Base-by-base conservation (phyloP, 2,888 invertebrate genomes). In the Netelia inedita region DNA sequence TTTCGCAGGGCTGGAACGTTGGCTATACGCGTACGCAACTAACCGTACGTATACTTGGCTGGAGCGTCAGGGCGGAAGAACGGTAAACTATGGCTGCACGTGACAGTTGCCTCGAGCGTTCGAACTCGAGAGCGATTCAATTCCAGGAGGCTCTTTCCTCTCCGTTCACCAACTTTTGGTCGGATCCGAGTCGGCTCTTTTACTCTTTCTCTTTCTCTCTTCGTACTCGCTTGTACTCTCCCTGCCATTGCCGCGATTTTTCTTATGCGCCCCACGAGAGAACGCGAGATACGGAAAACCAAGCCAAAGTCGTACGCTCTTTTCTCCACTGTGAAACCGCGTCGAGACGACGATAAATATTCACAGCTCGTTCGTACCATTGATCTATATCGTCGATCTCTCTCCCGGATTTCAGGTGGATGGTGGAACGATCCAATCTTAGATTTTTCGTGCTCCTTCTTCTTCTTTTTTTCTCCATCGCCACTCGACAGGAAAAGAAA, bases 81-180 rank as follows among this genome's bases (percentile, higher is more conserved):
- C 84, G 85, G 85, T 85, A 87, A 89, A 87, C 87, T 88, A 88
- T 81, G 81, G 87, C 89, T 91, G 89, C 87, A 76, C 86, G 87
- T 90, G 91, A 89, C 90, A 90, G 90, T 88, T 86, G 90, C 90
- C 88, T 73, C 75, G 73, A 86, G 88, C 61, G 87, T 83, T 87
- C 88, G 76, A 90, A 89, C 88, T 87, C 85, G 78, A 88, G 84
- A 85, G 88, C 91, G 88, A 91, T 91, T 91, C 91, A 88, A 88
- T 90, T 91, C 87, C 81, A 69, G 68, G 81, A 71, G 79, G 71
- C 71, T 79, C 79, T 28, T 28, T 78, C 79, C 73, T 72, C 82
- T 46, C 76, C 82, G 79, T 84, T 82, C 82, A 65, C 83, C 85
- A 83, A 84, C 81, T 83, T 81, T 83, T 35, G 74, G 81, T 85